These are phyloP conservation scores for Autographa pulchrina DNA, from an alignment of 2,888 invertebrate genomes.

Conservation along the genomic window DNA sequence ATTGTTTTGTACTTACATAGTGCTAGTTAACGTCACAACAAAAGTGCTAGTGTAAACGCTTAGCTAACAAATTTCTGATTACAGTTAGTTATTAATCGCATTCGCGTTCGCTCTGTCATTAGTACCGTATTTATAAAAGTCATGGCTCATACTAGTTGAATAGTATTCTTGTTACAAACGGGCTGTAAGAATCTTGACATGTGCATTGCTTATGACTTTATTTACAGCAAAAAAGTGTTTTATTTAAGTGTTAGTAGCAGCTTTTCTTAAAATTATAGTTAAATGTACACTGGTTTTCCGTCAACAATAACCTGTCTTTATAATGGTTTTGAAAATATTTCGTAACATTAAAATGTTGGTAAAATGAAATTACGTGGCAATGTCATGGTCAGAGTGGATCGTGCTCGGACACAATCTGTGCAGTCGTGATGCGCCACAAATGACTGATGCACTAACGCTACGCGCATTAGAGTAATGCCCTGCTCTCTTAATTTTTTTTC, in stretches of 20 bases:
- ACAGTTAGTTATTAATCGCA: slow-evolving; percentile 47
- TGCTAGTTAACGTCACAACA: slow-evolving; percentile 45
- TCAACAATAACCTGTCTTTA: slow-evolving; percentile 32
- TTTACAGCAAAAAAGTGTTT: slow-evolving; percentile 5
- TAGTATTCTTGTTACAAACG: slow-evolving; percentile 44
- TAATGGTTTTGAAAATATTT: slow-evolving; percentile 37
- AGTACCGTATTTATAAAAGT: slow-evolving; percentile 55
- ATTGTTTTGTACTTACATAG: slow-evolving; percentile 70
- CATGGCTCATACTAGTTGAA: slow-evolving; percentile 48
- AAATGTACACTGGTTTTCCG: slow-evolving; percentile 18
- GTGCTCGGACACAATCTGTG: slow-evolving; percentile 70
- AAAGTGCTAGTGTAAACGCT: slow-evolving; percentile 32
- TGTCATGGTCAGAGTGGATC: slow-evolving; percentile 83
- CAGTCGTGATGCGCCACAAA: slow-evolving; percentile 81
- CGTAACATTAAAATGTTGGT: slow-evolving; percentile 58
- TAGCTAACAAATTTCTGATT: slow-evolving; percentile 39
- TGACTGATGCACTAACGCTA: slow-evolving; percentile 77
- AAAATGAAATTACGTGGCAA: slow-evolving; percentile 79
- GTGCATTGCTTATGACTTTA: slow-evolving; percentile 14
- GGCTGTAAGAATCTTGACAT: slow-evolving; percentile 22
- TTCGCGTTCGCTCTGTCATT: slow-evolving; percentile 54
- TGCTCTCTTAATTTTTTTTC: slow-evolving; percentile 72
- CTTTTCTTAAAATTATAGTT: slow-evolving; percentile 8
- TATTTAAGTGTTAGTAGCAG: slow-evolving; percentile 9
- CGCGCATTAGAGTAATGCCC: slow-evolving; percentile 79